phyloP scores from a whole-genome alignment of 2,888 invertebrate species.

The Parascotia fuliginaria region DNA sequence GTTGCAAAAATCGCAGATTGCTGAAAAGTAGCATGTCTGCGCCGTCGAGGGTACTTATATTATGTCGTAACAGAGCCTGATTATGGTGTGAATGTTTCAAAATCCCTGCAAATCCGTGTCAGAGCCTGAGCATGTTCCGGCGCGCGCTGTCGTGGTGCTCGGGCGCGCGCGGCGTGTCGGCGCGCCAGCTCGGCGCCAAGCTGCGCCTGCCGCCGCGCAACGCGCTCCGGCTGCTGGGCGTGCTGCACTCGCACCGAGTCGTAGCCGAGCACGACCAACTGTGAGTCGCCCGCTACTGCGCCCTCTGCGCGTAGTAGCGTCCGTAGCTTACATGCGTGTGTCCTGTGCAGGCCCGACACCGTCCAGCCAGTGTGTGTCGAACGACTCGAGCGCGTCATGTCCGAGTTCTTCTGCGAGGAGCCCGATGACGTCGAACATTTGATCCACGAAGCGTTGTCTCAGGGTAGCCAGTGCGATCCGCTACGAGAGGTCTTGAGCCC shows the following conservation, averaged over 20 bases:
- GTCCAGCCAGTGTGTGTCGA: constrained; percentile 48
- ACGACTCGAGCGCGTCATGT: constrained; percentile 45
- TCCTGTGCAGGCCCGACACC: constrained; percentile 2
- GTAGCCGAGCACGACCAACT: constrained; percentile 35
- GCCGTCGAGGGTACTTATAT: too few species aligned
- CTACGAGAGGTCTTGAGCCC: constrained; percentile 59
- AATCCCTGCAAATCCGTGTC: too few species aligned
- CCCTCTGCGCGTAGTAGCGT: too few species aligned
- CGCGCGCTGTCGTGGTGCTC: constrained; percentile 55
- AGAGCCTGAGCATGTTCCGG: constrained; percentile 67
- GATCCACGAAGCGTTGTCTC: constrained; percentile 57
- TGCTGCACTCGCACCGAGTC: constrained; percentile 50
- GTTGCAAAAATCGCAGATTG: too few species aligned
- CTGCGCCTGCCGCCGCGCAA: constrained; percentile 45
- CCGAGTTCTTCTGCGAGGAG: constrained; percentile 52
- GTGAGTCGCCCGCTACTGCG: too few species aligned
- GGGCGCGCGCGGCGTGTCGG: constrained; percentile 6
- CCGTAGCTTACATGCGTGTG: too few species aligned
- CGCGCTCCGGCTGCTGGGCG: constrained; percentile 53
- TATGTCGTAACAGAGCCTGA: too few species aligned
- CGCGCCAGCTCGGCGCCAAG: constrained; percentile 26
- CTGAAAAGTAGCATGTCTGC: too few species aligned
- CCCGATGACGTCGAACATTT: constrained; percentile 54
- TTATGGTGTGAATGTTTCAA: too few species aligned
- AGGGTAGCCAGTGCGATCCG: constrained; percentile 54